phyloP scores from a whole-genome alignment of 2,797 vertebrate genomes.

The Hydrolagus colliei region DNA sequence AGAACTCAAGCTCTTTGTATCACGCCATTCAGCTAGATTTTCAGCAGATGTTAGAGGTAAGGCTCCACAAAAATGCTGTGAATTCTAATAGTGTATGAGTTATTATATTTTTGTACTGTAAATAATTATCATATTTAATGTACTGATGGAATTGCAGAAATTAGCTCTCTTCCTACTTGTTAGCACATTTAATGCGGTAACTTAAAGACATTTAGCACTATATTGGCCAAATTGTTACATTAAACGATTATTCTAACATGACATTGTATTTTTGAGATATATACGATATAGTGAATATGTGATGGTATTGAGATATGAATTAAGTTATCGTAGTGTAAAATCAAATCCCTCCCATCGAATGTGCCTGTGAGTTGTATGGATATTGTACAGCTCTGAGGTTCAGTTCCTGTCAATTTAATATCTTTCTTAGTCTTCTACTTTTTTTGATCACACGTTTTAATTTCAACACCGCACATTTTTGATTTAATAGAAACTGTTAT shows the following conservation, averaged over 20 bases:
- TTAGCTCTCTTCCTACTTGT: not conserved
- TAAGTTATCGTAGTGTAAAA: not conserved
- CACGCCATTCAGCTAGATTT: slow-evolving; percentile 91
- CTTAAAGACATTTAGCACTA: no score
- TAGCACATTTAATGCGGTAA: not conserved
- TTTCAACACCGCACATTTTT: not conserved
- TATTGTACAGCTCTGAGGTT: not conserved
- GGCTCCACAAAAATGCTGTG: slow-evolving; percentile 30
- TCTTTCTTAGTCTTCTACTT: not conserved
- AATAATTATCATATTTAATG: not conserved
- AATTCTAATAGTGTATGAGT: not conserved
- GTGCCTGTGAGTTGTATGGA: not conserved
- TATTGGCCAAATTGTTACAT: no score
- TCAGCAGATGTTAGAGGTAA: slow-evolving; percentile 91
- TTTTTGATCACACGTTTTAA: not conserved
- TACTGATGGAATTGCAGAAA: not conserved
- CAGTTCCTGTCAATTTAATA: not conserved
- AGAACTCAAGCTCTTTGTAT: slow-evolving; percentile 95
- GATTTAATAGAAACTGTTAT: not conserved
- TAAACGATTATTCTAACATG: no score
- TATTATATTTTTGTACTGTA: not conserved
- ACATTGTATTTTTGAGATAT: no score
- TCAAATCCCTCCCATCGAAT: no score
- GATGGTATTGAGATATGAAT: not conserved
- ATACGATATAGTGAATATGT: not conserved